Evolutionary conservation across 1,140 invertebrate species (phyloP), one percentile per base, ranked within the genome.

Genomic region (Diorhabda elongata): DNA sequence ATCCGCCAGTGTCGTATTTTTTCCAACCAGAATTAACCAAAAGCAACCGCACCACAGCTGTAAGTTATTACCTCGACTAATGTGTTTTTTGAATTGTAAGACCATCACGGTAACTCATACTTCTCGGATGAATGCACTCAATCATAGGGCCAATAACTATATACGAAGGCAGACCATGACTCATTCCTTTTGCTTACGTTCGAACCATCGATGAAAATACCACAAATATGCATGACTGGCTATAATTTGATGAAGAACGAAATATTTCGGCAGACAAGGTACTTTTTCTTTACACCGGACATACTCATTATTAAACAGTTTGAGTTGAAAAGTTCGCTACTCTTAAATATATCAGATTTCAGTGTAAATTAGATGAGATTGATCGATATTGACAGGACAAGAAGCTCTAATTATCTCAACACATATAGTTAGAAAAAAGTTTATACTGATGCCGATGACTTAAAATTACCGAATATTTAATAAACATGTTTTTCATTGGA

Each of bases 51-150:
- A 4, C 47, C 6, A 52, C 47, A 52, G 47, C 47, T 52, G 47
- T 52, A 52, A 52, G 47, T 52, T 52, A 52, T 52, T 52, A 52
- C 47, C 47, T 52, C 47, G 47, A 52, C 47, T 52, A 52, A 52
- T 52, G 47, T 52, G 47, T 52, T 52, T 52, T 52, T 52, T 52
- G 47, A 52, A 52, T 52, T 52, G 47, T 52, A 52, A 52, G 47
- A 52, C 47, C 47, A 52, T 52, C 47, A 52, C 47, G 47, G 47
- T 52, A 52, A 52, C 47, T 52, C 47, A 52, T 52, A 52, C 47
- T 52, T 52, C 47, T 6, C 47, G 47, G 47, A 52, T 52, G 47
- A 52, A 52, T 52, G 47, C 47, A 52, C 47, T n/a, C 47, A 52
- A 52, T 52, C 47, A 52, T 52, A 52, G 47, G 47, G 6, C 47